Percentiles rank a stretch among this genome's conserved stretches.
Evolutionary conservation across 2,797 vertebrate genomes (phyloP).

Genomic region (Enteromius fasciolatus): DNA sequence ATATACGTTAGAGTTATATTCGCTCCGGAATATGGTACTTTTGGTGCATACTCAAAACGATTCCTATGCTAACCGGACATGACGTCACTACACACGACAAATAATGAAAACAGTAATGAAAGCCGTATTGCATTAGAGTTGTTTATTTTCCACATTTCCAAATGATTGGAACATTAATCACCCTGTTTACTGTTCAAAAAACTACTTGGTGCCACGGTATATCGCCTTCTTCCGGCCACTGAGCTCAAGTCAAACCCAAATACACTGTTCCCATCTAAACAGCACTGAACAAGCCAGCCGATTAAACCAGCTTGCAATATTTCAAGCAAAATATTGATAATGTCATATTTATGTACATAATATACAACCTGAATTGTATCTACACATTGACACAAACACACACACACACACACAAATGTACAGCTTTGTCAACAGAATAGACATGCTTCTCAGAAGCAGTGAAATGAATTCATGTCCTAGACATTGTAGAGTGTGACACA

Average conservation of each 20-base stretch:
- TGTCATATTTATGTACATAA: constrained; percentile 53
- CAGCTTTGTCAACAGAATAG: constrained; percentile 79
- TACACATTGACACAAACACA: constrained; percentile 49
- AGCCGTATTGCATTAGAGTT: neutral
- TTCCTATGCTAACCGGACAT: neutral
- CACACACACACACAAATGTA: constrained; percentile 61
- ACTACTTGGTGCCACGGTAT: constrained; percentile 11
- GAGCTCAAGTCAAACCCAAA: constrained; percentile 37
- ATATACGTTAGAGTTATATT: too few relatives aligned
- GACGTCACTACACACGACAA: neutral
- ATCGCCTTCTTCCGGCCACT: neutral
- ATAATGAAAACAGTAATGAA: neutral
- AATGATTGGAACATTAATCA: constrained; percentile 22
- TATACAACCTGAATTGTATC: constrained; percentile 49
- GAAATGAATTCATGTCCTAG: constrained; percentile 84
- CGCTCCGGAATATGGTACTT: neutral
- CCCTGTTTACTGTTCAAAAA: constrained; percentile 30
- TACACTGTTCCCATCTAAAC: constrained; percentile 9
- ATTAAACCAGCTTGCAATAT: constrained; percentile 33
- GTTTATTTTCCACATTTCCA: constrained; percentile 47
- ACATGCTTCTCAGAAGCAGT: constrained; percentile 94
- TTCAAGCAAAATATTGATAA: constrained; percentile 47
- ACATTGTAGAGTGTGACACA: constrained; percentile 81
- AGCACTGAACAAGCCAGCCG: constrained; percentile 34
- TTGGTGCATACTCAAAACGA: neutral